A percentile compares a stretch with the other conserved stretches of the same genome.
phyloP scores from a whole-genome alignment of 2,797 vertebrate genomes.

The Ptychobarbus kaznakovi region DNA sequence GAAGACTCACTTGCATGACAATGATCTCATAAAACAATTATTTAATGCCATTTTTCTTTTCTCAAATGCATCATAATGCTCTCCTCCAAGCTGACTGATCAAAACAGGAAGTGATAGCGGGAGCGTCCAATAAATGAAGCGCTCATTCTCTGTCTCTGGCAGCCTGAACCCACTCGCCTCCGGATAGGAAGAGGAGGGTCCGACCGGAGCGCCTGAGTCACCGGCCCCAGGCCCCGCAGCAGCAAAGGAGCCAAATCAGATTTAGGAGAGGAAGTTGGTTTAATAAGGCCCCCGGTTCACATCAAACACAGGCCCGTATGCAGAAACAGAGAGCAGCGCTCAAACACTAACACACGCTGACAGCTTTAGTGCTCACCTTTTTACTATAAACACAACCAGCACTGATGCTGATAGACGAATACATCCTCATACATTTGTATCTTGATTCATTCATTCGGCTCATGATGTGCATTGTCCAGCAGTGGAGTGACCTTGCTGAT shows the following conservation, averaged over 20 bases:
- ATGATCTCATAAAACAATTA: not conserved
- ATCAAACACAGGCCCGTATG: slow-evolving; percentile 33
- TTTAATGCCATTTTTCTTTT: not conserved
- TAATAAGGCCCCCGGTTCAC: slow-evolving; percentile 52
- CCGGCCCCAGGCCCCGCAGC: not conserved
- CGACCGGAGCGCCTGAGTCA: not conserved
- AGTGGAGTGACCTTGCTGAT: not conserved
- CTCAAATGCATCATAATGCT: not conserved
- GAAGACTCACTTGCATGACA: not conserved
- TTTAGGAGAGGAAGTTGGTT: slow-evolving; percentile 56
- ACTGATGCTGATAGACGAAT: not conserved
- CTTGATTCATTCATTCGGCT: not conserved
- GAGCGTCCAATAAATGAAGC: not conserved
- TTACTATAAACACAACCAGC: not conserved
- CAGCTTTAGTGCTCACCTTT: not conserved
- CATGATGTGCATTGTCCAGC: not conserved
- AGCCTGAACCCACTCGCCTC: slow-evolving; percentile 24
- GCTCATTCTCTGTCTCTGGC: not conserved
- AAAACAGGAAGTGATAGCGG: slow-evolving; percentile 25
- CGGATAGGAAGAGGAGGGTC: not conserved
- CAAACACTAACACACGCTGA: not conserved
- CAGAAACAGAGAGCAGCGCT: slow-evolving; percentile 2
- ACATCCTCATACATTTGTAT: not conserved
- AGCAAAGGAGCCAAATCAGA: slow-evolving; percentile 36
- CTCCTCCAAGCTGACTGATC: not conserved